A percentile compares a stretch with the other conserved stretches of the same genome.
phyloP scores from a whole-genome alignment of 35 echinoderm and acorn worm species.

The Lytechinus variegatus region DNA sequence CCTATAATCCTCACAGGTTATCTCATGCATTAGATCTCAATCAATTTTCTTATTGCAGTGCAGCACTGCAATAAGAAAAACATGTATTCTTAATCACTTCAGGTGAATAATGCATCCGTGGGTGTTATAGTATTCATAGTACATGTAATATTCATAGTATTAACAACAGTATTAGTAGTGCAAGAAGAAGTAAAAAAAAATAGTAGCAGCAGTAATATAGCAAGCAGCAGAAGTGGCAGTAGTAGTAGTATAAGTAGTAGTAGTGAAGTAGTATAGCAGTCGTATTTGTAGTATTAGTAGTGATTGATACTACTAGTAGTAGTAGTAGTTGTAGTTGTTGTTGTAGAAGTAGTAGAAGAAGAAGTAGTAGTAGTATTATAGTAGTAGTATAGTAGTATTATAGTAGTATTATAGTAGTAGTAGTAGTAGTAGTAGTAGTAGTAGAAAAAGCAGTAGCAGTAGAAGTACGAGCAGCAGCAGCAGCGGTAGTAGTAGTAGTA shows the following conservation, averaged over 20 bases:
- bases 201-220: not conserved
- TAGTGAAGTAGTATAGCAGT: not conserved
- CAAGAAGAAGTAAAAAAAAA: not conserved
- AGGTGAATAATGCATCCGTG: too few species aligned
- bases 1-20: not conserved
- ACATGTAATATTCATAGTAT: not conserved
- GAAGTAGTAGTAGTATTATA: too few species aligned
- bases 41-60: too few species aligned
- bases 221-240: not conserved
- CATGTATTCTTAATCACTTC: too few species aligned
- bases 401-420: too few species aligned
- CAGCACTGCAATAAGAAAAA: not conserved
- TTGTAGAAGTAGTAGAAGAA: not conserved
- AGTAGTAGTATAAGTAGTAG: conserved; percentile 27
- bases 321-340: not conserved
- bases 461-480: too few species aligned
- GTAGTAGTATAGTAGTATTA: too few species aligned
- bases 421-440: too few species aligned
- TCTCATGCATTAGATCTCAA: not conserved
- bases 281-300: not conserved
- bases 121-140: not conserved
- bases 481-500: too few species aligned
- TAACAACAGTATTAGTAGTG: not conserved
- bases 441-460: too few species aligned
- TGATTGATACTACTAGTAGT: not conserved